Evolutionary conservation across 2,113 vertebrate genomes (phyloP).

Genomic region (Phaethon lepturus): DNA sequence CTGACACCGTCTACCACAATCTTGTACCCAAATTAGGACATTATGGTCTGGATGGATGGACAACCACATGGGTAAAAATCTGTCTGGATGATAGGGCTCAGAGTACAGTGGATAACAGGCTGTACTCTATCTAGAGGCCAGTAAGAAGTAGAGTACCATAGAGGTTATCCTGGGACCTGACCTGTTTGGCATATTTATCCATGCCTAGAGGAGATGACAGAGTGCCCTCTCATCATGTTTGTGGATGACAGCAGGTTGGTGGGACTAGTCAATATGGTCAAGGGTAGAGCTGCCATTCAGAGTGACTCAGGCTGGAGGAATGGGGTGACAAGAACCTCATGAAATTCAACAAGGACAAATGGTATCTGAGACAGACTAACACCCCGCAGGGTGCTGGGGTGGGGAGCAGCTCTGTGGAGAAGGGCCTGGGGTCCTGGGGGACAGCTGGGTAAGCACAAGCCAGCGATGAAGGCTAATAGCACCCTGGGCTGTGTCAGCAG

Average conservation of each 20-base stretch:
- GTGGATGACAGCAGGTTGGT: background rate
- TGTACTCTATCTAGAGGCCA: background rate
- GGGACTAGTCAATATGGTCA: background rate
- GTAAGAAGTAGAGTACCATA: background rate
- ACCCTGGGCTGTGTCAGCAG: background rate
- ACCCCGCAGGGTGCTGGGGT: background rate
- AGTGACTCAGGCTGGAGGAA: background rate
- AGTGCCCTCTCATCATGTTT: background rate
- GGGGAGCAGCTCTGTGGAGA: background rate
- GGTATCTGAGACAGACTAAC: background rate
- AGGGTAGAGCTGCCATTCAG: background rate
- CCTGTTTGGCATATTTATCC: background rate
- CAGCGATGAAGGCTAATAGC: background rate
- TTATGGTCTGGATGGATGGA: background rate
- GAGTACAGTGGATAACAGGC: background rate
- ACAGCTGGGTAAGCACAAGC: background rate
- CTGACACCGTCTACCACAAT: accelerated
- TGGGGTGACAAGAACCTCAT: background rate
- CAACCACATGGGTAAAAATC: background rate
- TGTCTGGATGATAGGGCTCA: background rate
- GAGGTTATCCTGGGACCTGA: background rate
- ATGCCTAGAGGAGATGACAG: background rate
- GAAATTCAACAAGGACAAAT: background rate
- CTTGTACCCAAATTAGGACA: background rate
- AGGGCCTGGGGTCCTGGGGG: background rate